Base-by-base conservation (phyloP, 1,140 invertebrate genomes). In the Nautilus pompilius region DNA sequence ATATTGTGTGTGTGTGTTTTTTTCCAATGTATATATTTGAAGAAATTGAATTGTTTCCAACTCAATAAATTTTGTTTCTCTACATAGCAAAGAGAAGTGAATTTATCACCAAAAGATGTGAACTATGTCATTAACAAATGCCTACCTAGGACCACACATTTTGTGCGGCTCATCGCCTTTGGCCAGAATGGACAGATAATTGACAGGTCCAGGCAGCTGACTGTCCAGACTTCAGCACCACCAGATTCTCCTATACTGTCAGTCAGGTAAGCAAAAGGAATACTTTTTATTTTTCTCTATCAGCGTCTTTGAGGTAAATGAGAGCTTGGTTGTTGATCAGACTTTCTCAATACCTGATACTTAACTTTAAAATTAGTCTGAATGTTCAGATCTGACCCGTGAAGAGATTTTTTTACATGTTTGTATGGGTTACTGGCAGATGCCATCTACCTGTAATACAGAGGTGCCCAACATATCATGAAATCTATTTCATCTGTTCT, bases 121-220 rank as follows among this genome's bases (percentile, higher is more conserved):
- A 78, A 71, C 64, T 82, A 79, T 72, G 74, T 80, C 4, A 78
- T 83, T 41, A 80, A 81, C 65, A 80, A 82, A 63, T 80, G 80
- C 58, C 69, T 78, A 6, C 77, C 81, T 2, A 81, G 81, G 10
- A 78, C 77, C 2, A 79, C 74, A 17, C 80, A 83, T 67, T 83
- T 76, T 68, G 66, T 83, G n/a, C 67, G 77, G 22, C 67, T 83
- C 8, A 65, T 80, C 28, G 75, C 76, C 17, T 64, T 77, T 41
- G 73, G 68, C 53, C 65, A 62, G n/a, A 70, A 77, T 33, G 75
- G 75, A 36, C 70, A 73, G 45, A 69, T 82, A 34, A 56, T 78
- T 33, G 81, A 82, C 34, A 74, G 75, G 34, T 82, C 79, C 34
- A 76, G 72, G 65, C 75, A 80, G 65, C 45, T 81, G 54, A 79